Evolutionary conservation across 2,797 vertebrate species (phyloP).

Genomic region (Fistularia commersonii): DNA sequence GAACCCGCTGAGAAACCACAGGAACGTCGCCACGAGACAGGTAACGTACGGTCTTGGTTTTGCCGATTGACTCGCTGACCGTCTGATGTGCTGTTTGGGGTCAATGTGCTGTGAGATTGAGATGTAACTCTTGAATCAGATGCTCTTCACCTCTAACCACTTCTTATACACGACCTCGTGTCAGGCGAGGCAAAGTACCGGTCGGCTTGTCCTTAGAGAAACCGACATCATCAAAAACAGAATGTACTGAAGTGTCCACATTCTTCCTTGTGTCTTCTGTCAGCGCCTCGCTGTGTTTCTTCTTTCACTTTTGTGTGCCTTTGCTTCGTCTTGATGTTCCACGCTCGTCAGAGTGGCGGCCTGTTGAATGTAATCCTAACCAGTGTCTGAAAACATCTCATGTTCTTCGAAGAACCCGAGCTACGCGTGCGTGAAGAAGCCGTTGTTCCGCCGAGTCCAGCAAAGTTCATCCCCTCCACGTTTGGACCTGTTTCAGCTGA

Average conservation of each 20-base stretch:
- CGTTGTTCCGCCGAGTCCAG: conserved; percentile 12
- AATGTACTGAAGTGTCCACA: background rate
- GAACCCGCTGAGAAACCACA: conserved; percentile 45
- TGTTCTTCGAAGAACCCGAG: conserved; percentile 49
- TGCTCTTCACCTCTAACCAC: no score
- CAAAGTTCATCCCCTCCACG: conserved; percentile 18
- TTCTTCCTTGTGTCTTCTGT: no score
- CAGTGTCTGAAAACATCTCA: conserved; percentile 11
- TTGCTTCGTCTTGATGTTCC: background rate
- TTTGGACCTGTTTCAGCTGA: conserved; percentile 7
- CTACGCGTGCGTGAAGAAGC: conserved; percentile 28
- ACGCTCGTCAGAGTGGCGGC: conserved; percentile 43
- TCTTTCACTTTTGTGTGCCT: background rate
- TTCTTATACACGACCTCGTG: no score
- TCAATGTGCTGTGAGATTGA: no score
- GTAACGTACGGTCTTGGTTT: conserved; percentile 61
- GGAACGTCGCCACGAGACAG: conserved; percentile 68
- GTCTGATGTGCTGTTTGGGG: no score
- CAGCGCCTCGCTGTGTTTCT: background rate
- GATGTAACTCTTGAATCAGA: no score
- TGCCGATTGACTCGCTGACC: conserved; percentile 1
- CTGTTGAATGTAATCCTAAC: background rate
- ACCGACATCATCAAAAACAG: conserved; percentile 8
- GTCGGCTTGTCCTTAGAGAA: no score
- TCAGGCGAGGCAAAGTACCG: no score